Conservation (phyloP, 2,113 vertebrate genomes). For the Struthidea cinerea region DNA sequence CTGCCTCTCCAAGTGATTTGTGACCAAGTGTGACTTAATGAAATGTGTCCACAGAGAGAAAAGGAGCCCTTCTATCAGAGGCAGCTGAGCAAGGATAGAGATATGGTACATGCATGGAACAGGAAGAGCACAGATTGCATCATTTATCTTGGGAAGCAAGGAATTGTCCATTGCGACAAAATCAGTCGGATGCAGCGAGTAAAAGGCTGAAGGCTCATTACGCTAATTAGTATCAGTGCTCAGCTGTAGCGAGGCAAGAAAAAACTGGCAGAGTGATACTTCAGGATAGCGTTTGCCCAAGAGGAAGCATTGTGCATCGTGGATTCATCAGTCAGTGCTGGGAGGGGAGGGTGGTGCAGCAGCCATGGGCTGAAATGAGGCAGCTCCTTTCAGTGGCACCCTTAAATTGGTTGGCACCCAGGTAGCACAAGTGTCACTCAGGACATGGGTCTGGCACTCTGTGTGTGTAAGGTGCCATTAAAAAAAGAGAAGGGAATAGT, state of each 20-base stretch:
- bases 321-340: background rate
- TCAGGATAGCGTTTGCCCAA: background rate
- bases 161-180: conserved; percentile 8
- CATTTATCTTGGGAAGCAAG: conserved; percentile 27
- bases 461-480: background rate
- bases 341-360: background rate
- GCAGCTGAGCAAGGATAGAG: background rate
- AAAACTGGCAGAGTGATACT: background rate
- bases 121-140: background rate
- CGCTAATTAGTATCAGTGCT: conserved; percentile 44
- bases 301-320: background rate
- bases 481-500: background rate
- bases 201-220: conserved; percentile 29
- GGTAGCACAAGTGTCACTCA: background rate
- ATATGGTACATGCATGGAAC: background rate
- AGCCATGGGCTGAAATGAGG: background rate
- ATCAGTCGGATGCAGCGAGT: conserved; percentile 41
- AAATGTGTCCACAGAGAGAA: background rate
- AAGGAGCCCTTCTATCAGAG: background rate
- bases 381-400: background rate
- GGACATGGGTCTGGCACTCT: background rate
- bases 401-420: background rate
- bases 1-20: background rate
- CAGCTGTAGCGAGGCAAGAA: background rate
- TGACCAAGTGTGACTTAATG: background rate